Conservation (phyloP, 2,888 invertebrate genomes). For the Microctonus brassicae region DNA sequence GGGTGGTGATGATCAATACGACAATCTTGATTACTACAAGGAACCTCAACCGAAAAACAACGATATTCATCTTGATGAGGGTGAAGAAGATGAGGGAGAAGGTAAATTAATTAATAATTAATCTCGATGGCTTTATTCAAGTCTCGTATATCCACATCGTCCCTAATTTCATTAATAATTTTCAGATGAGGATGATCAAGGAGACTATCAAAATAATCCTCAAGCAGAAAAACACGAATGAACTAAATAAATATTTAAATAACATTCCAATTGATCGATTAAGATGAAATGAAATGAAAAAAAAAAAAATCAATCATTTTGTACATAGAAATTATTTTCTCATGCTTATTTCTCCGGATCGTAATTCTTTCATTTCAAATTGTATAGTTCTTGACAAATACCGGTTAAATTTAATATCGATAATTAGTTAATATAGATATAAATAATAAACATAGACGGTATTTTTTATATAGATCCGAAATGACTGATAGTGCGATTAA, state of each 20-base stretch:
- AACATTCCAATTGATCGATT: constrained; percentile 8
- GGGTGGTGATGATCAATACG: constrained; percentile 62
- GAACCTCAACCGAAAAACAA: constrained; percentile 61
- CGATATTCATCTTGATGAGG: constrained; percentile 58
- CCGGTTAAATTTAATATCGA: neutral
- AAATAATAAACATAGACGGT: constrained; percentile 12
- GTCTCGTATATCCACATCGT: constrained; percentile 7
- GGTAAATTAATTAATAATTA: constrained; percentile 3
- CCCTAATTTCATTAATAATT: constrained; percentile 16
- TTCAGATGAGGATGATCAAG: constrained; percentile 61
- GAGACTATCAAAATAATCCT: constrained; percentile 46
- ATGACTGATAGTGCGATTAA: constrained; percentile 12
- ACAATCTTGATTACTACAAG: constrained; percentile 58
- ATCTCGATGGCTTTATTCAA: neutral
- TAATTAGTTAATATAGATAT: neutral
- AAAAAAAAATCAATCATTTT: constrained; percentile 6
- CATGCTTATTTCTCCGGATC: neutral
- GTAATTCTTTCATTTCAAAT: neutral
- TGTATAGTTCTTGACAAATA: constrained; percentile 16
- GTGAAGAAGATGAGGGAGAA: constrained; percentile 65
- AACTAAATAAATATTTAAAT: constrained; percentile 15
- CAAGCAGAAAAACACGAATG: constrained; percentile 42
- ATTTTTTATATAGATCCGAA: constrained; percentile 32
- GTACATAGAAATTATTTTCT: neutral
- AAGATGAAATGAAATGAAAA: neutral